Evolutionary conservation across 2,797 vertebrate species (phyloP).

Genomic region (Scolopax rusticola): DNA sequence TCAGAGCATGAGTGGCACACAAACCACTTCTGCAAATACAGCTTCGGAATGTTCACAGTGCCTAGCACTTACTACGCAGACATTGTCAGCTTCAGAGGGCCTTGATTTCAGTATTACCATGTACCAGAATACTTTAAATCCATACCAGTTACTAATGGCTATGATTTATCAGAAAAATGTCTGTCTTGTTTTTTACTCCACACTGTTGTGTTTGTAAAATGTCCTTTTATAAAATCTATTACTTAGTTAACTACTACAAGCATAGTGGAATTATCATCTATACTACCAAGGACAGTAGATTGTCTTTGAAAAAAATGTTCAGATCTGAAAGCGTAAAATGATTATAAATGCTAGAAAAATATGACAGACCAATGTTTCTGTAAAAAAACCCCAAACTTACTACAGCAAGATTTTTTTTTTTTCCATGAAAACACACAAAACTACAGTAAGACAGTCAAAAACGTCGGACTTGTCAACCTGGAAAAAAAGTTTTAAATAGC

Average conservation of each 20-base stretch:
- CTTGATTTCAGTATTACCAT: neutral
- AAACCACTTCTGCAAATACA: neutral
- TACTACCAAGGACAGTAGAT: neutral
- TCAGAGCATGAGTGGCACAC: neutral
- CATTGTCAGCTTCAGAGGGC: neutral
- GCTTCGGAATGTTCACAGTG: neutral
- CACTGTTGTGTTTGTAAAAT: neutral
- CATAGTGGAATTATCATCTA: neutral
- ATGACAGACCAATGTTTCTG: neutral
- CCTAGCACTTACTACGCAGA: neutral
- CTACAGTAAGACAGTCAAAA: neutral
- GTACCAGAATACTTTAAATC: neutral
- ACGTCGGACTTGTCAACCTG: neutral
- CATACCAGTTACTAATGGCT: neutral
- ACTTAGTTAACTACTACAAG: neutral
- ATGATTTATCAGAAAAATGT: neutral
- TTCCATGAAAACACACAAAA: neutral
- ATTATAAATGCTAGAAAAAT: neutral
- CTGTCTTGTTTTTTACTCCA: neutral
- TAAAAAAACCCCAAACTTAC: neutral
- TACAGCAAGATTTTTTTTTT: neutral
- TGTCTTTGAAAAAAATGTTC: neutral
- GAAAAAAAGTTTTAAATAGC: neutral
- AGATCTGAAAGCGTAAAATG: neutral
- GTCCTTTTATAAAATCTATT: neutral